A percentile compares a stretch with the other conserved stretches of the same genome.
Evolutionary conservation across 2,888 invertebrate species (phyloP).

Genomic region (Macrophya annulata): DNA sequence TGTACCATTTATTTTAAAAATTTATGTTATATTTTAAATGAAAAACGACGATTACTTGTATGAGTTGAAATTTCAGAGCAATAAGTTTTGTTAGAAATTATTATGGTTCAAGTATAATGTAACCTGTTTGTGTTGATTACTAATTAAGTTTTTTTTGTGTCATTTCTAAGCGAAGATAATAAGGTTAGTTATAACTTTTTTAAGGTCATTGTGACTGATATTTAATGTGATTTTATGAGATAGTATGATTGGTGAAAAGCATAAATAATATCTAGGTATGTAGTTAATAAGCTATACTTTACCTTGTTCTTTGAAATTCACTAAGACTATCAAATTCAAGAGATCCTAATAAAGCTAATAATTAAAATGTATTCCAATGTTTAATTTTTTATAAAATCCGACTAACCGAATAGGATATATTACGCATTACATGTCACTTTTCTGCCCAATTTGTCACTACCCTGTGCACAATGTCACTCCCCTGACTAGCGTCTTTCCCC

Average conservation of each 20-base stretch:
- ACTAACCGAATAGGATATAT: neutral
- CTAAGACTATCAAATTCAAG: neutral
- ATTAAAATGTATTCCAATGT: neutral
- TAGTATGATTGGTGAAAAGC: no score
- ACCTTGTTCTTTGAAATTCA: neutral
- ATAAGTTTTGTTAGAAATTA: neutral
- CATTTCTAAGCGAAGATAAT: neutral
- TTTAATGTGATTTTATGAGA: no score
- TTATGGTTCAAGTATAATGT: neutral
- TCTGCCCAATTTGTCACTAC: neutral
- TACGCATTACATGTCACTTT: slow-evolving; percentile 2
- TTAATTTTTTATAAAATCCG: slow-evolving; percentile 3
- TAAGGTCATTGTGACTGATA: no score
- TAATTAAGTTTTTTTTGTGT: neutral
- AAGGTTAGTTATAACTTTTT: neutral
- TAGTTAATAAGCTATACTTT: no score
- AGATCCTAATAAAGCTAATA: slow-evolving; percentile 25
- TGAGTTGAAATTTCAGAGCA: neutral
- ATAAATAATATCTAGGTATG: no score
- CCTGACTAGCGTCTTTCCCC: slow-evolving; percentile 14
- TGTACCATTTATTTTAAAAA: neutral
- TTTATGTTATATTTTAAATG: neutral
- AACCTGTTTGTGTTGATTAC: neutral
- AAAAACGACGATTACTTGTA: neutral
- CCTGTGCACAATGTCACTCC: slow-evolving; percentile 1